Base-by-base conservation (phyloP, 2,888 invertebrate genomes). In the Zygogramma bicolorata region DNA sequence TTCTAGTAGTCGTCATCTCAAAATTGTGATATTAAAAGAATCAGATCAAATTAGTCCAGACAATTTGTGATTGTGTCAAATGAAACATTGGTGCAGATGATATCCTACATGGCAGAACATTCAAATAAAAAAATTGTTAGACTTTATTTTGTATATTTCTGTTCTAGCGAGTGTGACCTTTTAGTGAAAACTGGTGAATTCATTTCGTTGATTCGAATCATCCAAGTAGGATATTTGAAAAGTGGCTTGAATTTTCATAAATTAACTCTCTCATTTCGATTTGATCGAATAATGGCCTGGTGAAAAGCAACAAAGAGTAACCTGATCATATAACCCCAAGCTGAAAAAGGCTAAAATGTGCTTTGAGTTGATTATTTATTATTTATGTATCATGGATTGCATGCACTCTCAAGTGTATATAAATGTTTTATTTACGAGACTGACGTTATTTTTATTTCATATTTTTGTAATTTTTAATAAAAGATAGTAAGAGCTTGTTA, bases 361-460 rank as follows among this genome's bases (percentile, higher is more conserved):
- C 27, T 53, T 53, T 53, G 27, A 22, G 27, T 25, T 53, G 18
- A 61, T 25, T 40, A 25, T 29, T 61, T 61, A 27, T 59, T 59
- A 25, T 61, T 38, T 61, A 61, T 38, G 38, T 61, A 25, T 8
- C 40, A 38, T 20, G 20, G 34, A 13, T 61, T 61, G 6, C 29
- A 38, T 42, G 38, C 38, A 40, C 27, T 13, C 13, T 10, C 10
- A 6, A 38, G 34, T 40, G 22, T 25, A 53, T 61, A 20, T 8
- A 3, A 40, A 46, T 46, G 20, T 22, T 40, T 61, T 25, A n/a
- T 67, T 69, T 69, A 63, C 70, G 77, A 77, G 77, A 77, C 77
- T 77, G 77, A 77, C 71, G 75, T 77, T 77, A 76, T 76, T 77
- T 77, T 75, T 77, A 74, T 74, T 71, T 74, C 68, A 38, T 38